These are phyloP conservation scores for Chelonoidis abingdonii DNA, from an alignment of 2,113 vertebrate species.

Conservation along the genomic window DNA sequence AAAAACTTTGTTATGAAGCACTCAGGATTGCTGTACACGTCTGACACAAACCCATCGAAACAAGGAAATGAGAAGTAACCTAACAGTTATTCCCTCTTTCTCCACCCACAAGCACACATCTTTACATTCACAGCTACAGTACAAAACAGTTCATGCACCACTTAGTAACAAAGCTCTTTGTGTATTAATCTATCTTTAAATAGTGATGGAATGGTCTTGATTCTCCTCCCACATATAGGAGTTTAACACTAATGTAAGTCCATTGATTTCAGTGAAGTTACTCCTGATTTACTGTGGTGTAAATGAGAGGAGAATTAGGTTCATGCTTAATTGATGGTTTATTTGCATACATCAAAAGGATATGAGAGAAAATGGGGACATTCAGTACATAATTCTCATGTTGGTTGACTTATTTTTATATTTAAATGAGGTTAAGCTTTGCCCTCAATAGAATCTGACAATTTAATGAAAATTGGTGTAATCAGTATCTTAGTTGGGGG, in stretches of 20 bases:
- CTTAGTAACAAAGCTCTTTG: background rate
- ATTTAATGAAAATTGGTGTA: constrained; percentile 1
- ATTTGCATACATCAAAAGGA: constrained; percentile 6
- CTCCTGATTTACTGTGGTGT: background rate
- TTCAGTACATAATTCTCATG: constrained; percentile 22
- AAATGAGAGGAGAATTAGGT: background rate
- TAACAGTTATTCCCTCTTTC: background rate
- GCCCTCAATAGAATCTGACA: constrained; percentile 53
- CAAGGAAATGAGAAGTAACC: background rate
- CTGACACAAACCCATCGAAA: background rate
- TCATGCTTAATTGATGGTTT: background rate
- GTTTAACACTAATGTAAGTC: background rate
- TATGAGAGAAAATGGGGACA: constrained; percentile 2
- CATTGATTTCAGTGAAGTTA: background rate
- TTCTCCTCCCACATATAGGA: background rate
- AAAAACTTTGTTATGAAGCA: background rate
- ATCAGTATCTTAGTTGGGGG: background rate
- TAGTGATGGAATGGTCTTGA: background rate
- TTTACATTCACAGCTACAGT: background rate
- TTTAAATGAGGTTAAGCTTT: constrained; percentile 17
- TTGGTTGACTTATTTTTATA: constrained; percentile 1
- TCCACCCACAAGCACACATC: background rate
- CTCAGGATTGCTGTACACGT: background rate
- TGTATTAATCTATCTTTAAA: background rate
- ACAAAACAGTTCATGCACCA: background rate